phyloP scores from a whole-genome alignment of 2,888 invertebrate genomes.

The Ecdyonurus torrentis region DNA sequence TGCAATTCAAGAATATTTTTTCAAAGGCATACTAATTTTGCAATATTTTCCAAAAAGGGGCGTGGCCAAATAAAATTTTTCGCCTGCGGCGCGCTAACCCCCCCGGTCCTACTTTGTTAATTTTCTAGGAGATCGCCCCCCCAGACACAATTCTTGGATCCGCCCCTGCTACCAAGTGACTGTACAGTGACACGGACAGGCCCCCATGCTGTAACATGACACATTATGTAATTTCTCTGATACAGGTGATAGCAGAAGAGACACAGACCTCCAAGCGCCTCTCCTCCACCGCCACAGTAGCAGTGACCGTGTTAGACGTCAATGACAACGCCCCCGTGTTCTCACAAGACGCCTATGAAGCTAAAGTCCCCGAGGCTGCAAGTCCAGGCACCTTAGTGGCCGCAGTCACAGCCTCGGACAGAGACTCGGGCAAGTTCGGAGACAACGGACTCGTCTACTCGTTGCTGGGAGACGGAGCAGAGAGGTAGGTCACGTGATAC shows the following conservation, averaged over 20 bases:
- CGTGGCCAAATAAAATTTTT: too few relatives aligned
- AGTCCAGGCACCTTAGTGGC: slow-evolving; percentile 49
- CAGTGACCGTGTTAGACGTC: slow-evolving; percentile 58
- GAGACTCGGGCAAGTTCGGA: slow-evolving; percentile 69
- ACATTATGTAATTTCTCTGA: too few relatives aligned
- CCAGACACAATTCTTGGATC: too few relatives aligned
- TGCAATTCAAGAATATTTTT: too few relatives aligned
- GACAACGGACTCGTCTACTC: slow-evolving; percentile 71
- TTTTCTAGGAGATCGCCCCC: too few relatives aligned
- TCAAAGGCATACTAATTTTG: too few relatives aligned
- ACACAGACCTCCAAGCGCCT: slow-evolving; percentile 55
- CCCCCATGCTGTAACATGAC: too few relatives aligned
- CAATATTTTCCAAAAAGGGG: too few relatives aligned
- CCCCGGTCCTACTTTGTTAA: too few relatives aligned
- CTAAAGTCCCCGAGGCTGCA: slow-evolving; percentile 52
- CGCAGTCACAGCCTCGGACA: slow-evolving; percentile 63
- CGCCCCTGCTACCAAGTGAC: too few relatives aligned
- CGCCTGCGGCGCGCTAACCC: too few relatives aligned
- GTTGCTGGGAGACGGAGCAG: slow-evolving; percentile 64
- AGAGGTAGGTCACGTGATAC: slow-evolving; percentile 35
- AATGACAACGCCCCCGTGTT: slow-evolving; percentile 79
- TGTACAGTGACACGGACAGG: too few relatives aligned
- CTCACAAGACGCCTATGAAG: slow-evolving; percentile 53
- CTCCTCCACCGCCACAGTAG: slow-evolving; percentile 70
- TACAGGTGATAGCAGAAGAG: slow-evolving; percentile 72